These are phyloP conservation scores for Protobothrops flavoviridis DNA, from an alignment of 2,113 vertebrate genomes.

Conservation along the genomic window DNA sequence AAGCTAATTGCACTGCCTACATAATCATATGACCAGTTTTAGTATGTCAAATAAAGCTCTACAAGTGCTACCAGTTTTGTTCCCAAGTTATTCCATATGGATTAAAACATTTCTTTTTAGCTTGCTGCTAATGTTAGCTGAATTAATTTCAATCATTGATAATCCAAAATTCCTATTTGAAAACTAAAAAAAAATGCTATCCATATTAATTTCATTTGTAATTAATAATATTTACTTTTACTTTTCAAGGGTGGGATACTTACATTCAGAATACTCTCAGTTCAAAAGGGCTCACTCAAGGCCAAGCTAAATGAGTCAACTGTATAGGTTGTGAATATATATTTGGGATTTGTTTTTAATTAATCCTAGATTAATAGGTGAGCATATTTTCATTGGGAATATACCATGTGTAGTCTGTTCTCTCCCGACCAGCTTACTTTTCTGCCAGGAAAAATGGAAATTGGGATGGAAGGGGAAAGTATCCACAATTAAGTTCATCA, in stretches of 20 bases:
- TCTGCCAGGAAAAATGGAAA: neutral
- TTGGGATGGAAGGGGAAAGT: neutral
- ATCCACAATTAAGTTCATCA: neutral
- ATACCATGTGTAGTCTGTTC: neutral
- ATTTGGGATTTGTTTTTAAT: neutral
- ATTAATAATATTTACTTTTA: neutral
- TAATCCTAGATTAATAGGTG: neutral
- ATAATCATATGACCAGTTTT: neutral
- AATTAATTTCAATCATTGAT: constrained; percentile 1
- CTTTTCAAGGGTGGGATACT: constrained; percentile 38
- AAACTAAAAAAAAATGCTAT: constrained; percentile 13
- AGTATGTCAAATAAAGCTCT: constrained; percentile 3
- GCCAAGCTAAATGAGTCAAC: neutral
- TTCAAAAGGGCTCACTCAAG: constrained; percentile 2
- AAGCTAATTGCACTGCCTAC: constrained; percentile 11
- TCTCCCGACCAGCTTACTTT: neutral
- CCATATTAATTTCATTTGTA: neutral
- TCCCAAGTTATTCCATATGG: constrained; percentile 6
- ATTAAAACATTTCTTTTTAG: neutral
- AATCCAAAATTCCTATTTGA: constrained; percentile 19
- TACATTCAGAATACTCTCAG: neutral
- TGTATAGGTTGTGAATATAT: neutral
- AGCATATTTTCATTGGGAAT: neutral
- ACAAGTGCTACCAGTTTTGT: neutral
- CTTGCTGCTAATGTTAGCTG: neutral